Evolutionary conservation across 2,113 vertebrate genomes (phyloP).

Genomic region (Aegithalos caudatus): DNA sequence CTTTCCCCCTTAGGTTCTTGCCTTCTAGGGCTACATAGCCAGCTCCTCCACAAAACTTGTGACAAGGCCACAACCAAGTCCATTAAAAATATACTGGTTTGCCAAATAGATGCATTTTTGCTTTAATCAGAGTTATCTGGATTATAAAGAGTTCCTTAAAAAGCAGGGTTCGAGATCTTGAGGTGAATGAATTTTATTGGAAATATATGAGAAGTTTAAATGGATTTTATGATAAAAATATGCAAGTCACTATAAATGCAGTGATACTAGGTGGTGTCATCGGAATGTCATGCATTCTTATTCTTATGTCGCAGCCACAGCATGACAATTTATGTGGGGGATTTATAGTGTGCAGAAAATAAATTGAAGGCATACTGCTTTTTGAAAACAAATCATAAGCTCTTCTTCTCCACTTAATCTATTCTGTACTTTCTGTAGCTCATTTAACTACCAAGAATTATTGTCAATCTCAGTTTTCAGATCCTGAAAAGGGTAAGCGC

Average conservation of each 20-base stretch:
- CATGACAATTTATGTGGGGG: not conserved
- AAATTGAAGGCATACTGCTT: not conserved
- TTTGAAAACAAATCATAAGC: not conserved
- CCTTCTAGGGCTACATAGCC: not conserved
- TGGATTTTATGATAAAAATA: not conserved
- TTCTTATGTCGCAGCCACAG: not conserved
- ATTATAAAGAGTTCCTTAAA: not conserved
- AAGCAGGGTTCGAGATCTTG: not conserved
- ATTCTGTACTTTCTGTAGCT: not conserved
- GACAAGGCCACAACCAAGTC: not conserved
- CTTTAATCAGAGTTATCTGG: not conserved
- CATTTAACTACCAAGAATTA: not conserved
- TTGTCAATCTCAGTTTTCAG: not conserved
- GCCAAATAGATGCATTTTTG: not conserved
- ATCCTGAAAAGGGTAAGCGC: not conserved
- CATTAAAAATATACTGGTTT: not conserved
- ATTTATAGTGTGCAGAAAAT: not conserved
- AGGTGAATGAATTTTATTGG: not conserved
- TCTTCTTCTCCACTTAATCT: not conserved
- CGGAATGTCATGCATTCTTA: not conserved
- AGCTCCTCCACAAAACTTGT: not conserved
- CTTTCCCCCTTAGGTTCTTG: not conserved
- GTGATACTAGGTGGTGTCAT: not conserved
- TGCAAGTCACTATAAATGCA: not conserved
- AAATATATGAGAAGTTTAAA: not conserved